Percentiles rank a stretch among this genome's conserved stretches.
Conservation (phyloP, 2,797 vertebrate species). For the Pseudomugil gertrudae region DNA sequence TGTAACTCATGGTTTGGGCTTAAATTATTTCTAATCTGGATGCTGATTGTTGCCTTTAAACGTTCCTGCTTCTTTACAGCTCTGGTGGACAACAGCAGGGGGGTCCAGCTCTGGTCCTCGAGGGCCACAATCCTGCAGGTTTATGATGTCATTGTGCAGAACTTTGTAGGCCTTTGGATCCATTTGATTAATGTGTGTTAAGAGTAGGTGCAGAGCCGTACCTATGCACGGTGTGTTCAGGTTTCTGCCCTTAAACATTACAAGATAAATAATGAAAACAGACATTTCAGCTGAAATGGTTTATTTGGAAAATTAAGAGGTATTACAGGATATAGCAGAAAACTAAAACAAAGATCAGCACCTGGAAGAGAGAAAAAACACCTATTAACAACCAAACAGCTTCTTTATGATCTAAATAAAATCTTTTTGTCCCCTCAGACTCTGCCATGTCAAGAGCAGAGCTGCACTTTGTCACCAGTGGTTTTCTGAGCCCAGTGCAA, state of each 20-base stretch:
- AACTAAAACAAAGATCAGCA: not conserved
- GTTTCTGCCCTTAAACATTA: too few species aligned
- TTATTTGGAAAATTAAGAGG: conserved; percentile 22
- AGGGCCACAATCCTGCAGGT: not conserved
- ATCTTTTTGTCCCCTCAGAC: conserved; percentile 56
- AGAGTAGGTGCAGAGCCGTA: too few species aligned
- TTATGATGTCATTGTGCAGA: too few species aligned
- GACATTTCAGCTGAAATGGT: not conserved
- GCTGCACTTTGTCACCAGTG: conserved; percentile 61
- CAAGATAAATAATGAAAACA: too few species aligned
- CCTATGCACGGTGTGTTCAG: too few species aligned
- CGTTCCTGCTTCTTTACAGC: not conserved
- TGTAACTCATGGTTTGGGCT: conserved; percentile 54
- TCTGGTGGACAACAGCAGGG: too few species aligned
- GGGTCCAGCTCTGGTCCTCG: not conserved
- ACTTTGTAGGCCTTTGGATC: too few species aligned
- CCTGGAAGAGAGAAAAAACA: conserved; percentile 22
- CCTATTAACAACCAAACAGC: not conserved
- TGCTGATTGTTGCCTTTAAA: not conserved
- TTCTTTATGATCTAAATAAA: accelerated
- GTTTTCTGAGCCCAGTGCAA: conserved; percentile 76
- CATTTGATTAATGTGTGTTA: too few species aligned
- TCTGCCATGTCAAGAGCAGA: conserved; percentile 69
- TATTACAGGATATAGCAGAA: too few species aligned
- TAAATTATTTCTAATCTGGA: not conserved